Percentiles rank a stretch among this genome's conserved stretches.
These are phyloP conservation scores for Crossaster papposus DNA, from an alignment of 53 echinoderm and acorn worm genomes.

Conservation along the genomic window DNA sequence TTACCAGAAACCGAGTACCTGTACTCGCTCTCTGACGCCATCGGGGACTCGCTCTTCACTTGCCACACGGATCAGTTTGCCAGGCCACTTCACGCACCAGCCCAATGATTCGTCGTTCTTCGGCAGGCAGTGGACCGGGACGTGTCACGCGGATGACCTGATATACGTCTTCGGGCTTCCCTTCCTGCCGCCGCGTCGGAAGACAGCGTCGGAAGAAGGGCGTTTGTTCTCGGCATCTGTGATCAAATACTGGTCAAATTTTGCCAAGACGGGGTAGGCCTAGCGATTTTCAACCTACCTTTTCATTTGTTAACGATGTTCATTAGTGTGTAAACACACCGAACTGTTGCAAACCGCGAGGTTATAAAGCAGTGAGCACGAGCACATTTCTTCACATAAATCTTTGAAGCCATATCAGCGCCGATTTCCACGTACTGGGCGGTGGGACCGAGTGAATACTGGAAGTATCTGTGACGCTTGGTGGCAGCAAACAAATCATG, in stretches of 20 bases:
- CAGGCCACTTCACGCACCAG: slow-evolving; percentile 38
- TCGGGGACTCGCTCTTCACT: slow-evolving; percentile 35
- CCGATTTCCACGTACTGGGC: too few relatives aligned
- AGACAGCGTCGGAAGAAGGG: slow-evolving; percentile 20
- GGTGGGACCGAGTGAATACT: too few relatives aligned
- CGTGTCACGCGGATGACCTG: slow-evolving; percentile 32
- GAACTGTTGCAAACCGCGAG: too few relatives aligned
- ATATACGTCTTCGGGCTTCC: slow-evolving; percentile 31
- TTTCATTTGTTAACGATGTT: too few relatives aligned
- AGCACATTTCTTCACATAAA: too few relatives aligned
- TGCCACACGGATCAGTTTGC: slow-evolving; percentile 63
- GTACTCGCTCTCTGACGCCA: slow-evolving; percentile 2
- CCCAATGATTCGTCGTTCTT: slow-evolving; percentile 13
- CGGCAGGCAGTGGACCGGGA: background rate
- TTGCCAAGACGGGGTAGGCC: slow-evolving; percentile 36
- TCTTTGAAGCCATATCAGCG: too few relatives aligned
- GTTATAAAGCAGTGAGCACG: too few relatives aligned
- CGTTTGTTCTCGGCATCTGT: background rate
- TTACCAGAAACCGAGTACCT: background rate
- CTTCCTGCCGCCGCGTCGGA: slow-evolving; percentile 7
- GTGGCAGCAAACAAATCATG: too few relatives aligned
- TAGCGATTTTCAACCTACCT: too few relatives aligned
- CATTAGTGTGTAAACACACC: too few relatives aligned
- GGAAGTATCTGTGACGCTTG: too few relatives aligned
- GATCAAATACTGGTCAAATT: slow-evolving; percentile 42